Evolutionary conservation across 2,113 vertebrate genomes (phyloP).

Genomic region (Psilopsiagon aurifrons): DNA sequence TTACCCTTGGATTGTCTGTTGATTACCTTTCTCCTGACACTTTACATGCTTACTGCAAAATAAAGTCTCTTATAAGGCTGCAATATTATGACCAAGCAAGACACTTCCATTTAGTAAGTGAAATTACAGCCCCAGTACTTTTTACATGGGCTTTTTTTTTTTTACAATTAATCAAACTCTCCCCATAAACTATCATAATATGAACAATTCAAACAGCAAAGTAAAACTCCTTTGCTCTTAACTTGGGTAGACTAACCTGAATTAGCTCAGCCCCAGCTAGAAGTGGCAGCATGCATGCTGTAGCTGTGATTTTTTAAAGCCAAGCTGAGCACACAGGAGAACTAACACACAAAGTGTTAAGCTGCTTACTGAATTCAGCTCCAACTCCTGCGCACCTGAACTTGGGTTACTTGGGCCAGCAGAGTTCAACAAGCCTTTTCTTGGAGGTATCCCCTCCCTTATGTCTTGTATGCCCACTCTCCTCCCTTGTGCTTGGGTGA

Average conservation of each 20-base stretch:
- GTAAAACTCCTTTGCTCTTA: not conserved
- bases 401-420: not conserved
- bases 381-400: not conserved
- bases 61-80: not conserved
- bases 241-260: not conserved
- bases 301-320: not conserved
- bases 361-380: not conserved
- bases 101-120: not conserved
- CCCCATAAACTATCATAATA: not conserved
- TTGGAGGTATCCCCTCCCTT: not conserved
- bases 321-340: accelerated
- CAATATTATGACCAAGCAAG: not conserved
- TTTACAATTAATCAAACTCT: not conserved
- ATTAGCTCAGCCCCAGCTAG: not conserved
- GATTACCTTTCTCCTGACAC: not conserved
- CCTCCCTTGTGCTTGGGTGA: not conserved
- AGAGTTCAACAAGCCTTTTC: not conserved
- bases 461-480: not conserved
- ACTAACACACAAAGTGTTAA: not conserved
- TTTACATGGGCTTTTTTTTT: accelerated
- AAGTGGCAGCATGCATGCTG: accelerated
- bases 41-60: not conserved
- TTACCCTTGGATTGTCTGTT: not conserved
- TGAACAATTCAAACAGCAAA: not conserved
- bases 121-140: not conserved